Conservation (phyloP, 2,888 invertebrate species). For the Amphimallon solstitiale region DNA sequence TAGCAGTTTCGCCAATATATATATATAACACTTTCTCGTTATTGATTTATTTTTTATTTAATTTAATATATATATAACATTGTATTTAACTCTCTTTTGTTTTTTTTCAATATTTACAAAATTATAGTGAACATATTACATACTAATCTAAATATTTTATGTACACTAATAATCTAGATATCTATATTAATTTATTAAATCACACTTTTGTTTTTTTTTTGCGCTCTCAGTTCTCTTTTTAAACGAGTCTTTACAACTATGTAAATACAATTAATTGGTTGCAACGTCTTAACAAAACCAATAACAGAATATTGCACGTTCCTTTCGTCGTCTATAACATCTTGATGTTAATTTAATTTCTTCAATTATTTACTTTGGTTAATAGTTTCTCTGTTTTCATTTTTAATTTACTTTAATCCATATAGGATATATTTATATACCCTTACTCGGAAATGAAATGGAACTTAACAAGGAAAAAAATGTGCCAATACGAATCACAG, state of each 20-base stretch:
- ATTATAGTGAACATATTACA: constrained; percentile 52
- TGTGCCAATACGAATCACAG: constrained; percentile 38
- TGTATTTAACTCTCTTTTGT: constrained; percentile 51
- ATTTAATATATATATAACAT: constrained; percentile 50
- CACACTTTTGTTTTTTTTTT: constrained; percentile 58
- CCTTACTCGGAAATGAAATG: constrained; percentile 7
- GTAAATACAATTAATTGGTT: constrained; percentile 33
- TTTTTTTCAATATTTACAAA: constrained; percentile 56
- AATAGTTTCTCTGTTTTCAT: neutral
- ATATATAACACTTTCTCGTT: constrained; percentile 47
- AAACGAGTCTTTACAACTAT: constrained; percentile 11
- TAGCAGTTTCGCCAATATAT: constrained; percentile 6
- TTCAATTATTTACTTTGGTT: constrained; percentile 11
- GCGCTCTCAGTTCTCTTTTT: constrained; percentile 20
- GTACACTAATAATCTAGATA: constrained; percentile 54
- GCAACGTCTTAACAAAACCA: constrained; percentile 29
- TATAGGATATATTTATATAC: constrained; percentile 10
- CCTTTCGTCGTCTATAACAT: constrained; percentile 18
- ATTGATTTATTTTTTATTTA: constrained; percentile 49
- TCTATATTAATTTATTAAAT: constrained; percentile 53
- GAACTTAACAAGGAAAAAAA: constrained; percentile 23
- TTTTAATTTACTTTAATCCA: constrained; percentile 4
- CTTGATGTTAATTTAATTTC: neutral
- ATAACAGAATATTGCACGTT: constrained; percentile 49
- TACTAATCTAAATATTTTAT: constrained; percentile 52